Conservation (phyloP, 2,113 vertebrate genomes). For the Hypocryptadius cinnamomeus region DNA sequence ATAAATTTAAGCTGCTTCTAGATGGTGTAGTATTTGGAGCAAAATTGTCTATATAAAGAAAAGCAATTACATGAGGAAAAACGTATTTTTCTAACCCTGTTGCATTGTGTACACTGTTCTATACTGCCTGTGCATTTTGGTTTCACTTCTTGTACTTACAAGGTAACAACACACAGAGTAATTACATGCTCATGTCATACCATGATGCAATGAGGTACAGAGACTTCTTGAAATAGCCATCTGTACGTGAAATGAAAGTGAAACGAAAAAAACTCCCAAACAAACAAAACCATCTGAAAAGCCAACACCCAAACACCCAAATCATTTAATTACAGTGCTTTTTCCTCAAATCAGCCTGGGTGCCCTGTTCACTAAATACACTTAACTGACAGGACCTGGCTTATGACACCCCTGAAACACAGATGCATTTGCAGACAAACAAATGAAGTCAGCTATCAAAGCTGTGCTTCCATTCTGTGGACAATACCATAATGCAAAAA, state of each 20-base stretch:
- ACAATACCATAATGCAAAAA: not conserved
- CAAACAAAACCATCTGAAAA: not conserved
- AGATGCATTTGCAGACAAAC: not conserved
- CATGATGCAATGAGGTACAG: not conserved
- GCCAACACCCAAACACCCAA: not conserved
- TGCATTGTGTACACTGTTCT: not conserved
- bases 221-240: not conserved
- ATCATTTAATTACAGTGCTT: not conserved
- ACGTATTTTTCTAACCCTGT: not conserved
- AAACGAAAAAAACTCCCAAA: not conserved
- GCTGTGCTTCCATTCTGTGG: not conserved
- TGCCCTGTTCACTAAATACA: not conserved
- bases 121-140: not conserved
- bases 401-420: not conserved
- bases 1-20: conserved; percentile 85
- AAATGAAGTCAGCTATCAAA: not conserved
- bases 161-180: not conserved
- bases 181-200: not conserved
- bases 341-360: not conserved
- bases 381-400: not conserved
- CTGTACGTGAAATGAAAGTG: not conserved
- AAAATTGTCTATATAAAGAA: conserved; percentile 52
- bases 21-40: conserved; percentile 46
- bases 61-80: not conserved
- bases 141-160: not conserved